A percentile compares a stretch with the other conserved stretches of the same genome.
Evolutionary conservation across 2,888 invertebrate species (phyloP).

Genomic region (Stomorhina lunata): DNA sequence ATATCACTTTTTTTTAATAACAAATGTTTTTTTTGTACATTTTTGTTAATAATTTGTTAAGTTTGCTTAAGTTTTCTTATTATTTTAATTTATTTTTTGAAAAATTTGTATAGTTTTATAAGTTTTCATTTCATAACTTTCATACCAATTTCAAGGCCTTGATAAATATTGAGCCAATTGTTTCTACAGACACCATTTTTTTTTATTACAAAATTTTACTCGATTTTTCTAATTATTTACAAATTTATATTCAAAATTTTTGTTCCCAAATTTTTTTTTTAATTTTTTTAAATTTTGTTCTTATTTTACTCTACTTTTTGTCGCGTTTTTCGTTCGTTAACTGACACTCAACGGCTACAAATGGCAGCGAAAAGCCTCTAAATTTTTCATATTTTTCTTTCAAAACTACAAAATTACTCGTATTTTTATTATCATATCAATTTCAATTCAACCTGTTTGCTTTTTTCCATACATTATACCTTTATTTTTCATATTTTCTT

Average conservation of each 20-base stretch:
- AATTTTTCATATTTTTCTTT: neutral
- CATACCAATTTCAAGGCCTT: slow-evolving; percentile 90
- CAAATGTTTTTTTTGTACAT: neutral
- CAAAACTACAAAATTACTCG: slow-evolving; percentile 36
- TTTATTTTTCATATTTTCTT: slow-evolving; percentile 32
- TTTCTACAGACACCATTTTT: slow-evolving; percentile 90
- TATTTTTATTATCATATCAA: slow-evolving; percentile 18
- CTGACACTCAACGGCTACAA: slow-evolving; percentile 69
- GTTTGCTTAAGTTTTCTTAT: neutral
- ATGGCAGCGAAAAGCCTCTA: slow-evolving; percentile 49
- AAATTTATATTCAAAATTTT: slow-evolving; percentile 18
- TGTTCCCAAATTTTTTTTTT: neutral
- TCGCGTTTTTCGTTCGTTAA: slow-evolving; percentile 72
- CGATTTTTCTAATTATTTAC: neutral
- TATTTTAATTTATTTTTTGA: neutral
- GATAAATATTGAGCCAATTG: slow-evolving; percentile 89
- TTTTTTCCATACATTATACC: slow-evolving; percentile 71
- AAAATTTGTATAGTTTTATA: neutral
- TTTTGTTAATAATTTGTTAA: neutral
- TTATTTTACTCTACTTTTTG: slow-evolving; percentile 35
- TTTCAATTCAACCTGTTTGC: slow-evolving; percentile 67
- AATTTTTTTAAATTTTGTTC: slow-evolving; percentile 26
- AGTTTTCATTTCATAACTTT: neutral
- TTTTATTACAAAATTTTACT: too few relatives aligned
- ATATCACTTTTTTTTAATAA: neutral